A percentile compares a stretch with the other conserved stretches of the same genome.
These are phyloP conservation scores for Congeria kusceri DNA, from an alignment of 2,888 invertebrate genomes.

Conservation along the genomic window DNA sequence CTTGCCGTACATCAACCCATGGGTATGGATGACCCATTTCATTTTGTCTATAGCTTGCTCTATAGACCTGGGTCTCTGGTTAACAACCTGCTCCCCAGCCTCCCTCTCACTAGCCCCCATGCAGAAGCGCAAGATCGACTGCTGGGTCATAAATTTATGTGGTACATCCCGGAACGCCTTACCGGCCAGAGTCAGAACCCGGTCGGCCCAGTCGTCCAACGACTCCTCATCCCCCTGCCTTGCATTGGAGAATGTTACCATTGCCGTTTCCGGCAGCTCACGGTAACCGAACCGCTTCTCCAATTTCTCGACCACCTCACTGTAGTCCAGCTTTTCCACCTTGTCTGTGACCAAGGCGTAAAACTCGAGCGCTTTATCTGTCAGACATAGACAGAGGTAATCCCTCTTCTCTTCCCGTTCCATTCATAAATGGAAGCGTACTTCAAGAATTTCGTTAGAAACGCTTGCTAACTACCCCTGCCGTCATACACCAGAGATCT, in stretches of 20 bases:
- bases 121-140: slow-evolving; percentile 14
- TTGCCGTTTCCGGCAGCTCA: slow-evolving; percentile 24
- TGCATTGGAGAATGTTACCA: slow-evolving; percentile 8
- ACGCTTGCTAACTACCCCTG: slow-evolving; percentile 16
- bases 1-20: neutral
- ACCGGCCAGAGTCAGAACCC: slow-evolving; percentile 12
- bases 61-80: slow-evolving; percentile 6
- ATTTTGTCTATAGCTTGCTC: slow-evolving; percentile 26
- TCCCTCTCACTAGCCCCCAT: slow-evolving; percentile 18
- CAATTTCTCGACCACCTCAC: slow-evolving; percentile 8
- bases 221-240: neutral
- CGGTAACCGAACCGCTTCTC: slow-evolving; percentile 15
- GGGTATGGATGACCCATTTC: slow-evolving; percentile 16
- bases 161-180: slow-evolving; percentile 23
- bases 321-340: neutral
- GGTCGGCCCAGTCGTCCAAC: slow-evolving; percentile 35
- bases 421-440: neutral
- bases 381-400: slow-evolving; percentile 4
- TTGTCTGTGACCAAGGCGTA: neutral
- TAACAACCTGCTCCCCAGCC: slow-evolving; percentile 25
- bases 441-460: slow-evolving; percentile 1
- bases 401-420: neutral
- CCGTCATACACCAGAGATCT: slow-evolving; percentile 15
- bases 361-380: slow-evolving; percentile 1
- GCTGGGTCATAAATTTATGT: slow-evolving; percentile 1